Base-by-base conservation (phyloP, 2,888 invertebrate genomes). In the Rhorus exstirpatorius region DNA sequence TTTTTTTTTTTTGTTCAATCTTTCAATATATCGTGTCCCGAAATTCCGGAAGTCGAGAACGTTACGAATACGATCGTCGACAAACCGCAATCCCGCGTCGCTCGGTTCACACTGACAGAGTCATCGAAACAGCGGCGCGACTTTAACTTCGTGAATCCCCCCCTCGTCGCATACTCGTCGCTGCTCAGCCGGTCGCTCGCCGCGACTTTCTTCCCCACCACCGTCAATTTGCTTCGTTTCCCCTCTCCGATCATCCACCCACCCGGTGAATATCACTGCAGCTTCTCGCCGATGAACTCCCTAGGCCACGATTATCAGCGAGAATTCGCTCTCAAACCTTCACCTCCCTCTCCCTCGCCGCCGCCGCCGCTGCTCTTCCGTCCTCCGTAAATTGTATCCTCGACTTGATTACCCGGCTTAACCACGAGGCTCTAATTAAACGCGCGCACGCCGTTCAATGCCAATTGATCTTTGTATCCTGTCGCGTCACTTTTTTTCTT, bases 31-130 rank as follows among this genome's bases (percentile, higher is more conserved):
- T 53, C 26, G 3, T 31, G 14, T 58, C 63, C 7, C 14, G 31
- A 24, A 10, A 1, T 76, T 68, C 26, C 38, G 26, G 10, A 44
- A 65, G 55, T 49, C 26, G 14, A 63, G 49, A 41, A 31, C 76
- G 76, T 63, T 38, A 68, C 35, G 31, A 46, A 24, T 46, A 71
- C 31, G 55, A 70, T 41, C 55, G 55, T 74, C 68, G 75, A 79
- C 79, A 79, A 76, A 82, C 82, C 82, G 75, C 82, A 79, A 79
- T 71, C 82, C 70, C 79, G 82, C 71, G 70, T 70, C 70, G 82
- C 82, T 82, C 79, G 82, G 75, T 82, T 79, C 79, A 82, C 82
- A 82, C 82, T 82, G 82, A 82, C 82, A 82, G 79, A 79, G 79
- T 79, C 82, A 82, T 82, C 82, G 82, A 79, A 82, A 82, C 82